Conservation (phyloP, 2,113 vertebrate genomes). For the Gymnogyps californianus region DNA sequence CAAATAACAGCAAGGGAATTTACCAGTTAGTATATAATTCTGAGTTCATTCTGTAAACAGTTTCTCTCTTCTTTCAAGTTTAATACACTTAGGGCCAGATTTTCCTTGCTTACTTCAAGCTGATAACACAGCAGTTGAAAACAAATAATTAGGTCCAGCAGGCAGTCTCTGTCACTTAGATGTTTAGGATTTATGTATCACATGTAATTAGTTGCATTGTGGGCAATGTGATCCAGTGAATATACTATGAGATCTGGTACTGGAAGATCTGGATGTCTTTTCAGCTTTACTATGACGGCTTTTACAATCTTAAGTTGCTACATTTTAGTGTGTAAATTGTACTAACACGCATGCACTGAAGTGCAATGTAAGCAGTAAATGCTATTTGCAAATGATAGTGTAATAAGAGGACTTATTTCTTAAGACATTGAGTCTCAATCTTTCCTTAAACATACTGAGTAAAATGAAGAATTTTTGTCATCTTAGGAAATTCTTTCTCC, state of each 20-base stretch:
- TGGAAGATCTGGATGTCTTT: not conserved
- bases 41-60: not conserved
- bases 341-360: rapidly evolving
- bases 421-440: not conserved
- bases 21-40: not conserved
- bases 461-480: not conserved
- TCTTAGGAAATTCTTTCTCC: not conserved
- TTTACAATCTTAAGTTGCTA: not conserved
- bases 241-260: not conserved
- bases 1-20: not conserved
- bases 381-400: not conserved
- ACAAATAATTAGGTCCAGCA: not conserved
- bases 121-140: not conserved
- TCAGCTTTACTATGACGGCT: not conserved
- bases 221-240: not conserved
- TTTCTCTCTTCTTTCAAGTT: not conserved
- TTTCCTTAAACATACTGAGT: not conserved
- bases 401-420: not conserved
- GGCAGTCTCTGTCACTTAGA: not conserved
- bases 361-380: not conserved
- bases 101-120: not conserved
- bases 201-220: not conserved
- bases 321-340: not conserved
- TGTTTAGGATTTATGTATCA: not conserved
- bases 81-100: not conserved